These are phyloP conservation scores for Amazona ochrocephala DNA, from an alignment of 2,797 vertebrate species.

Conservation along the genomic window DNA sequence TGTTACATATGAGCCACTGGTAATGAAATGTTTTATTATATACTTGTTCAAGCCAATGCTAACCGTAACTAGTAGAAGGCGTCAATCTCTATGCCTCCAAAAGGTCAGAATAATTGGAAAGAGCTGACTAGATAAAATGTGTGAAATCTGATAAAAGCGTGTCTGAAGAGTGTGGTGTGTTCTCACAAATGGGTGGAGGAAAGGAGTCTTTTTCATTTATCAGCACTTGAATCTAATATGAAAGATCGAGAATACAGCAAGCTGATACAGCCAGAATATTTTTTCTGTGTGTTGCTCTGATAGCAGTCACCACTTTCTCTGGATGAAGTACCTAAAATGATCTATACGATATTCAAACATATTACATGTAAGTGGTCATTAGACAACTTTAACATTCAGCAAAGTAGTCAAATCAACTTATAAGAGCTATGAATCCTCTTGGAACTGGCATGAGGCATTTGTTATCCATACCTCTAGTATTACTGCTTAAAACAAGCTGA, in stretches of 20 bases:
- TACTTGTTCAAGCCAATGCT: background rate
- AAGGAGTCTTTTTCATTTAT: background rate
- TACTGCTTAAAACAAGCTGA: background rate
- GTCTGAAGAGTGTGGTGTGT: background rate
- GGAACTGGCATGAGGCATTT: background rate
- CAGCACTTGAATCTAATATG: background rate
- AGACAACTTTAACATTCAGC: background rate
- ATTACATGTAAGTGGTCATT: background rate
- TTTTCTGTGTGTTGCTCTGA: background rate
- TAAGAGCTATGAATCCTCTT: background rate
- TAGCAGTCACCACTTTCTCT: background rate
- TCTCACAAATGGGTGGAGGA: background rate
- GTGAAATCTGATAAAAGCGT: conserved; percentile 7
- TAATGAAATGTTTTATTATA: conserved; percentile 26
- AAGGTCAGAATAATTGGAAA: conserved; percentile 25
- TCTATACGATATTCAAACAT: background rate
- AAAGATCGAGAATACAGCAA: background rate
- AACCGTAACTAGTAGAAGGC: background rate
- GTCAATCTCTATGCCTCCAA: background rate
- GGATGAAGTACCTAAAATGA: background rate
- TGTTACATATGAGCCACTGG: background rate
- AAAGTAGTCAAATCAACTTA: background rate
- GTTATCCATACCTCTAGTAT: background rate
- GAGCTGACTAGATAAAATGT: background rate
- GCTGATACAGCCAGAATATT: background rate